Conservation (phyloP, 1,140 invertebrate genomes). For the Euura saliciscinereae region DNA sequence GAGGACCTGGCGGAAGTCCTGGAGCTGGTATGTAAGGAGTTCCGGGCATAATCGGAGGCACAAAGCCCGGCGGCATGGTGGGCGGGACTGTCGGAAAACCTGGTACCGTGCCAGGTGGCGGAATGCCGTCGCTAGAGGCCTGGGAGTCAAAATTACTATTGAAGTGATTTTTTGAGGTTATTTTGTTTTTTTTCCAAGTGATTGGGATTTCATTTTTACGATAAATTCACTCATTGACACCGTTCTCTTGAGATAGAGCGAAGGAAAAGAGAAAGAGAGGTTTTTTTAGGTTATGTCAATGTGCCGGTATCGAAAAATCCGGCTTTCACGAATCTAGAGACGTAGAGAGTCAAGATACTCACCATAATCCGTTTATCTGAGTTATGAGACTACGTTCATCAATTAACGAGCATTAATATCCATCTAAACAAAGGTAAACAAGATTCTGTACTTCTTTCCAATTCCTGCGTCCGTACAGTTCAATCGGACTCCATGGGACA, state of each 20-base stretch:
- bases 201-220: too few species aligned
- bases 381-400: not conserved
- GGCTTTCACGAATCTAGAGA: not conserved
- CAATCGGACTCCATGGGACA: too few species aligned
- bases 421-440: not conserved
- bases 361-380: not conserved
- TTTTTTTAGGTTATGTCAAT: slow-evolving; percentile 42
- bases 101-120: slow-evolving; percentile 52
- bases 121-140: slow-evolving; percentile 59
- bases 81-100: slow-evolving; percentile 49
- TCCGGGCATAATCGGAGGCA: slow-evolving; percentile 52
- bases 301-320: not conserved
- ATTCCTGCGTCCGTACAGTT: too few species aligned
- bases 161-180: too few species aligned
- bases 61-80: slow-evolving; percentile 51
- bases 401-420: not conserved
- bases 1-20: slow-evolving; percentile 56
- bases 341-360: not conserved
- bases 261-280: not conserved
- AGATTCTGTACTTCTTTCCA: too few species aligned
- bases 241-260: too few species aligned
- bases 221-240: too few species aligned
- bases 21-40: slow-evolving; percentile 57
- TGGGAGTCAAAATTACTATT: slow-evolving; percentile 17
- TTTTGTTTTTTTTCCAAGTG: too few species aligned